These are phyloP conservation scores for Trachymyrmex septentrionalis DNA, from an alignment of 1,140 invertebrate species.

Conservation along the genomic window DNA sequence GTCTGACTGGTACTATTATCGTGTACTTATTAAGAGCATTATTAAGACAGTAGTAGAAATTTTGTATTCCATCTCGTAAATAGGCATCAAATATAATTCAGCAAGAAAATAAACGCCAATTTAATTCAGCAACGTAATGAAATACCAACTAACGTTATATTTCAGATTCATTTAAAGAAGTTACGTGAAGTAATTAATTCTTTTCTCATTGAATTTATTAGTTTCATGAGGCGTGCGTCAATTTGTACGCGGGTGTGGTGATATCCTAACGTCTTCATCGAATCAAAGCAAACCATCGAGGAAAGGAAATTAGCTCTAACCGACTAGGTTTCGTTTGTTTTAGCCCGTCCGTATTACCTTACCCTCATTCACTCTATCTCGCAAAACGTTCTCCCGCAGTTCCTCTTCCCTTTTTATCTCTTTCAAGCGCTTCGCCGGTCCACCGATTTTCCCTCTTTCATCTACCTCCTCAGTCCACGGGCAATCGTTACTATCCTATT, in stretches of 20 bases:
- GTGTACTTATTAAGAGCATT: slow-evolving; percentile 30
- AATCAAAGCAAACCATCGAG: slow-evolving; percentile 47
- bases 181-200: neutral
- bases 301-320: slow-evolving; percentile 75
- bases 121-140: neutral
- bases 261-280: slow-evolving; percentile 21
- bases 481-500: slow-evolving; percentile 66
- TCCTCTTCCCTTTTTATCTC: slow-evolving; percentile 36
- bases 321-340: slow-evolving; percentile 70
- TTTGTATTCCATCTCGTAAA: slow-evolving; percentile 10
- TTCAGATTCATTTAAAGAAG: neutral
- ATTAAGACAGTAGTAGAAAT: slow-evolving; percentile 2
- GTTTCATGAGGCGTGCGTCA: neutral
- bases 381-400: slow-evolving; percentile 45
- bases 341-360: slow-evolving; percentile 60
- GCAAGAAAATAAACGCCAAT: neutral
- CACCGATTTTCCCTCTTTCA: slow-evolving; percentile 45
- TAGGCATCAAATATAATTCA: neutral
- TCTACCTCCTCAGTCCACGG: slow-evolving; percentile 20
- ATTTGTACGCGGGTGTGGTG: neutral
- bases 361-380: slow-evolving; percentile 46
- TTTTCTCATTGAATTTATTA: neutral
- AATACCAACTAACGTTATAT: neutral
- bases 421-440: slow-evolving; percentile 19
- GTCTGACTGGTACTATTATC: neutral